Evolutionary conservation across 2,797 vertebrate species (phyloP), one percentile per base, ranked within the genome.

Genomic region (Sphenopsis melanotis): DNA sequence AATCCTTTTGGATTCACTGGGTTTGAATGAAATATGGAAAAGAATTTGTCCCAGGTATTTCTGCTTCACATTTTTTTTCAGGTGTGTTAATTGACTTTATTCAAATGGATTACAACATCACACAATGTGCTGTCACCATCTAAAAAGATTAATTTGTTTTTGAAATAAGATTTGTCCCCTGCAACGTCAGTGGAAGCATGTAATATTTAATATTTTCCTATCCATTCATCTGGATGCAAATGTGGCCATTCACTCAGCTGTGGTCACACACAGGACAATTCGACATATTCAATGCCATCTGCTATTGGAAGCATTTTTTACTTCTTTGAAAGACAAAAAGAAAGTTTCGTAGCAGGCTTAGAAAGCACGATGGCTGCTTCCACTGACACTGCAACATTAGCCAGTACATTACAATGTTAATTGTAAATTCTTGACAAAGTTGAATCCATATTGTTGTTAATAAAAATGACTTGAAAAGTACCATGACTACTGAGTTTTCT

Each of bases 401-500:
- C 91, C 96, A 96, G 96, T 94, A 94, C 94, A 95, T 96, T 95
- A 96, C 83, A 96, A 95, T 81, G 91, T 92, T 96, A 84, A 95
- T 84, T 97, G 97, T 97, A 97, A 96, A 95, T 96, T 94, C 96
- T 94, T 96, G 94, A 94, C 41, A 89, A 96, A 96, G 83, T 83
- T 96, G 94, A 97, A 97, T 97, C 96, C 95, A 96, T 97, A 94
- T 96, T 94, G 97, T 97, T 97, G 97, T 97, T 97, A 97, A 97
- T 97, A 97, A 97, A 97, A 97, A 94, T 61, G 0, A 92, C 96
- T 96, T 96, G 90, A 94, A 95, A 97, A 96, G 44, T 92, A 90
- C 42, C 2, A 3, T 29, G 61, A 29, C 55, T 82, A 63, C 11
- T 57, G 64, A 6, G 1, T 70, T 84, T 80, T 80, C 88, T 70